These are phyloP conservation scores for Terrapene triunguis DNA, from an alignment of 2,113 vertebrate species.

Conservation along the genomic window DNA sequence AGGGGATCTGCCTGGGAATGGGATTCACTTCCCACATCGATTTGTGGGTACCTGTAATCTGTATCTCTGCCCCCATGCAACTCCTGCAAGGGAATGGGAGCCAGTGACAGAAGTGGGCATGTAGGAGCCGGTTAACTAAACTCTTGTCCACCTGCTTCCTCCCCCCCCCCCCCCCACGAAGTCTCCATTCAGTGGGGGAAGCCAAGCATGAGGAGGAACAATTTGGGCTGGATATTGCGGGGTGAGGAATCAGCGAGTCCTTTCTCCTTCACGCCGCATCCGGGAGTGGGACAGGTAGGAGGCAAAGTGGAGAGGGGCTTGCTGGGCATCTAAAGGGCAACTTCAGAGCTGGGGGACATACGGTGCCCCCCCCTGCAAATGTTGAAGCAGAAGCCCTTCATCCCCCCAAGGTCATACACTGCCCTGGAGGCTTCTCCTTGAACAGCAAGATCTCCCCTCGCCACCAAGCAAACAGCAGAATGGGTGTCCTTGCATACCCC, in stretches of 20 bases:
- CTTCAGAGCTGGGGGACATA: neutral
- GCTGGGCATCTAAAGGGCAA: accelerated
- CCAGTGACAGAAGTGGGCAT: neutral
- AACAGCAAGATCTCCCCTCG: neutral
- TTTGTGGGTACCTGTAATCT: neutral
- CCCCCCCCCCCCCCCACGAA: no score
- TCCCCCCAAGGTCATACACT: accelerated
- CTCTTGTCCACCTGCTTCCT: neutral
- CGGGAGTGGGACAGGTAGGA: accelerated
- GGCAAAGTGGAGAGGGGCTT: neutral
- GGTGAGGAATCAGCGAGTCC: neutral
- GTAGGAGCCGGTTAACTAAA: neutral
- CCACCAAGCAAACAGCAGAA: neutral
- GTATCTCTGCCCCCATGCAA: accelerated
- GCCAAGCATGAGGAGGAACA: neutral
- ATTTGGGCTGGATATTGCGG: neutral
- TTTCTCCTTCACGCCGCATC: neutral
- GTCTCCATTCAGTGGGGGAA: neutral
- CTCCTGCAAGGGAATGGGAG: neutral
- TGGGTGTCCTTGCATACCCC: neutral
- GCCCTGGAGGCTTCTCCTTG: accelerated
- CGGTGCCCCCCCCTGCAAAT: accelerated
- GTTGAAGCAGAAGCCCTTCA: neutral
- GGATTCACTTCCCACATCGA: neutral
- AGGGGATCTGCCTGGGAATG: neutral